Base-by-base conservation (phyloP, 1,140 invertebrate species). In the Lepidurus arcticus region DNA sequence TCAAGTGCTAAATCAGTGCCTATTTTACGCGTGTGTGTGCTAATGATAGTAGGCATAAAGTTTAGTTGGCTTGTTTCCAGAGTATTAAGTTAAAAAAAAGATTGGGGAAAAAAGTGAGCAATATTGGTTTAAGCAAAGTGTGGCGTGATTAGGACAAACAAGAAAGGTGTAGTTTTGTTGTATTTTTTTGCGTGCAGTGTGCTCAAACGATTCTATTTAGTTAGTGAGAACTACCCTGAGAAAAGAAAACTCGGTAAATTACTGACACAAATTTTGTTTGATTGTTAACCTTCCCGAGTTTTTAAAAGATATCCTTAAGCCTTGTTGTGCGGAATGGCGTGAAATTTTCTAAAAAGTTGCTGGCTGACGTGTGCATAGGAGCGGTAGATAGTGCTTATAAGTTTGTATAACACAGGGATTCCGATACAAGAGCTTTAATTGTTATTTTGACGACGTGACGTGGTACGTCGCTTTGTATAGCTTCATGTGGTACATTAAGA, bases 341-440 rank as follows among this genome's bases (percentile, higher is more conserved):
- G 53, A 65, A 47, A 47, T 65, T 65, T 65, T 65, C 1, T 13
- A n/a, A n/a, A 7, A 11, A n/a, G 13, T 9, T n/a, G 13, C 6
- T 65, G 13, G 13, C 8, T 65, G 53, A 65, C 16, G 53, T 65
- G 53, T 65, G 53, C n/a, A 65, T 65, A 65, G 53, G 53, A 65
- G 53, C 53, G 53, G 53, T 65, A 65, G 53, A 34, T 34, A 65
- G 53, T 65, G 53, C 53, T 65, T 65, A 65, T 65, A 65, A 65
- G 53, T 65, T 65, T 65, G 53, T 13, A 65, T 65, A 65, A 65
- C 53, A 65, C 16, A 47, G 16, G 53, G n/a, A 65, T 65, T 65
- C 53, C 53, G 53, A 65, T 65, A n/a, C 53, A 65, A 65, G 53
- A 65, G 53, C 53, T 65, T 65, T 65, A 65, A 65, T 21, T 65